A percentile compares a stretch with the other conserved stretches of the same genome.
Evolutionary conservation across 2,888 invertebrate species (phyloP).

Genomic region (Mellilla xanthometata): DNA sequence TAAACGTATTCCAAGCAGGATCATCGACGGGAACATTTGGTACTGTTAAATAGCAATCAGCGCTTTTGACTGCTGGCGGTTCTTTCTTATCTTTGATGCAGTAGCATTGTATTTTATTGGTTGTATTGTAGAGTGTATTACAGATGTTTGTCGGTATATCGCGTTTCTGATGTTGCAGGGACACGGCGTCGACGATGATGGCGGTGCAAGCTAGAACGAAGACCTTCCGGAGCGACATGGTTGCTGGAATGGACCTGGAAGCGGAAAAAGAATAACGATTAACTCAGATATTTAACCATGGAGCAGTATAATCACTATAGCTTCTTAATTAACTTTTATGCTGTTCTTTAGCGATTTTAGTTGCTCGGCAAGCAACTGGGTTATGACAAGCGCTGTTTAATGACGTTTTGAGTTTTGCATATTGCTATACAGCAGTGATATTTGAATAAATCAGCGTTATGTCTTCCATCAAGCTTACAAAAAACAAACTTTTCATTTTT

Average conservation of each 20-base stretch:
- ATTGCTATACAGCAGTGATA: too few relatives aligned
- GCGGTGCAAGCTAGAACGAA: slow-evolving; percentile 46
- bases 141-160: slow-evolving; percentile 52
- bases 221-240: slow-evolving; percentile 57
- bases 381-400: too few relatives aligned
- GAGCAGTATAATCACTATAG: not conserved
- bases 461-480: too few relatives aligned
- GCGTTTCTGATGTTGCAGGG: slow-evolving; percentile 49
- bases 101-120: slow-evolving; percentile 63
- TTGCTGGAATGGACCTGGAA: slow-evolving; percentile 52
- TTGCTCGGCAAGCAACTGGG: too few relatives aligned
- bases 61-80: slow-evolving; percentile 75
- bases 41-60: slow-evolving; percentile 87
- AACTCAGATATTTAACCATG: not conserved
- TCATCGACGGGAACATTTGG: slow-evolving; percentile 82
- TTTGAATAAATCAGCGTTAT: too few relatives aligned
- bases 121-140: slow-evolving; percentile 53
- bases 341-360: too few relatives aligned
- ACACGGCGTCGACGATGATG: slow-evolving; percentile 53
- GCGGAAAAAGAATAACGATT: slow-evolving; percentile 25
- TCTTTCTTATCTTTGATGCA: slow-evolving; percentile 46
- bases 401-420: too few relatives aligned
- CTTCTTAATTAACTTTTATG: not conserved
- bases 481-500: too few relatives aligned
- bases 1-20: slow-evolving; percentile 85